phyloP scores from a whole-genome alignment of 92 coral and sea anemone species.

The Actinostola sp. region DNA sequence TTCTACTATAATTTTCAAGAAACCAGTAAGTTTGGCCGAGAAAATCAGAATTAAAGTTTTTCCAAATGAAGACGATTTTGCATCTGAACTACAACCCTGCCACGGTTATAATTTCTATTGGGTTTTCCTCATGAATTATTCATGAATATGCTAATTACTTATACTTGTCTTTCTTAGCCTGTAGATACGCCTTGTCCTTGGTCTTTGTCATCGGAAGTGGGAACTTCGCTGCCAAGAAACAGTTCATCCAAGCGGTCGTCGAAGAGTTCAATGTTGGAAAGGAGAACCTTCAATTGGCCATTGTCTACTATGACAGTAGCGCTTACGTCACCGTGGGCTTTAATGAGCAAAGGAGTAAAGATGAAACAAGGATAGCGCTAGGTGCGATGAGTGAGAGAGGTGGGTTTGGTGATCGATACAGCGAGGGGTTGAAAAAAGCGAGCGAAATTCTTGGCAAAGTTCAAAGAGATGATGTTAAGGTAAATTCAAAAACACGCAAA shows the following conservation, averaged over 20 bases:
- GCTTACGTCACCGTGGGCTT: slow-evolving; percentile 29
- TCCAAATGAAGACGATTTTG: too few species aligned
- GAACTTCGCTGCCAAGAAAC: slow-evolving; percentile 45
- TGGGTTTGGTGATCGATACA: slow-evolving; percentile 18
- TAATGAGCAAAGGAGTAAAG: background rate
- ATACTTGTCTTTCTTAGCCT: slow-evolving; percentile 31
- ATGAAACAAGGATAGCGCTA: slow-evolving; percentile 1
- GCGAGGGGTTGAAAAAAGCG: slow-evolving; percentile 30
- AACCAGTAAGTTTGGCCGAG: too few species aligned
- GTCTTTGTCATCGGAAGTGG: slow-evolving; percentile 68
- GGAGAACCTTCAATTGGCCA: slow-evolving; percentile 60
- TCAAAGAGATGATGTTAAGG: slow-evolving; percentile 41
- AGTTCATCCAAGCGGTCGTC: slow-evolving; percentile 59
- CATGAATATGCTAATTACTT: too few species aligned
- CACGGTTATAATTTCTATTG: too few species aligned
- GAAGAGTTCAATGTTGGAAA: slow-evolving; percentile 63
- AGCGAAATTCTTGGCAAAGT: slow-evolving; percentile 15
- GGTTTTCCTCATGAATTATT: too few species aligned
- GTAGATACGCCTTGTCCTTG: slow-evolving; percentile 56
- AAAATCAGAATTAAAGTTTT: too few species aligned
- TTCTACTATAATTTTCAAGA: too few species aligned
- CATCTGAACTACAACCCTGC: too few species aligned
- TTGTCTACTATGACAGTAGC: slow-evolving; percentile 40
- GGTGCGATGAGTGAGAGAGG: slow-evolving; percentile 11
- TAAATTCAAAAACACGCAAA: too few species aligned